A percentile compares a stretch with the other conserved stretches of the same genome.
These are phyloP conservation scores for Dallia pectoralis DNA, from an alignment of 2,797 vertebrate genomes.

Conservation along the genomic window DNA sequence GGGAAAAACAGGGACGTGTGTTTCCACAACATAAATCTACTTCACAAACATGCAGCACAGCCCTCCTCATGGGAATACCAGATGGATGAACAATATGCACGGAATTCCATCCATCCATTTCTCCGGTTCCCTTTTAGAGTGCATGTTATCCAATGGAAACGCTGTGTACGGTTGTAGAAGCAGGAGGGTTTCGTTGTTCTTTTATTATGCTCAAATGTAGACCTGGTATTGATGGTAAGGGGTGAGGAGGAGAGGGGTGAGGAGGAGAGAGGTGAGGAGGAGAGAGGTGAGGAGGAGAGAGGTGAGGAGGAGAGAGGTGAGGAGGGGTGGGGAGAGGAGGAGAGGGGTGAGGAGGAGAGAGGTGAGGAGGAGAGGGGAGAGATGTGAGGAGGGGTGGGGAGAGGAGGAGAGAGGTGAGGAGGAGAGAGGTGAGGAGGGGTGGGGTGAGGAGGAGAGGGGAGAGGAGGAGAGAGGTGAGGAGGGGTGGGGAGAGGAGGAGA, in stretches of 20 bases:
- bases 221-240: conserved; percentile 31
- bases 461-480: background rate
- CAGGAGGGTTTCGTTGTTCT: conserved; percentile 52
- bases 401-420: conserved; percentile 29
- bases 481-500: too few species aligned
- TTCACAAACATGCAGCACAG: conserved; percentile 46
- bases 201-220: conserved; percentile 57
- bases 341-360: background rate
- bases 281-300: conserved; percentile 7
- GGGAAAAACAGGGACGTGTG: background rate
- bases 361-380: background rate
- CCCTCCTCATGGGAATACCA: conserved; percentile 34
- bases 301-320: too few species aligned
- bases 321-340: too few species aligned
- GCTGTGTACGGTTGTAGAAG: conserved; percentile 44
- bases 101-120: conserved; percentile 40
- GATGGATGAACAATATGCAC: conserved; percentile 43
- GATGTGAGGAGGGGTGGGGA: too few species aligned
- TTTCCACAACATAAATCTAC: conserved; percentile 24
- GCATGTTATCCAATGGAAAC: conserved; percentile 49
- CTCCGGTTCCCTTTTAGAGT: conserved; percentile 24
- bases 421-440: conserved; percentile 6
- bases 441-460: too few species aligned
- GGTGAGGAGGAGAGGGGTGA: too few species aligned
- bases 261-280: too few species aligned